Evolutionary conservation across 92 coral and sea anemone species (phyloP).

Genomic region (Muricea muricata): DNA sequence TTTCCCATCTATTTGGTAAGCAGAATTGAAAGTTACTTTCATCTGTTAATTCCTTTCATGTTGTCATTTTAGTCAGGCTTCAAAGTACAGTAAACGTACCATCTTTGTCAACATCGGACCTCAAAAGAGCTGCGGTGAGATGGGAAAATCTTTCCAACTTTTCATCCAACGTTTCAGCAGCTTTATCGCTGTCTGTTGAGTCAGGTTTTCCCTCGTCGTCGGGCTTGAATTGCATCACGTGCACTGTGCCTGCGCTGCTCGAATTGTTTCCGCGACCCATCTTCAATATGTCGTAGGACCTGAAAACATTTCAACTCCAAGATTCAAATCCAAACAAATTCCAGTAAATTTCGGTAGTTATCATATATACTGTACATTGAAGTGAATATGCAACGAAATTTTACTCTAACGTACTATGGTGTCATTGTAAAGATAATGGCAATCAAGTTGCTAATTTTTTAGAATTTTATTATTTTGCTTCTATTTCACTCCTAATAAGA

Average conservation of each 20-base stretch:
- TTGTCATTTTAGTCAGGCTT: neutral
- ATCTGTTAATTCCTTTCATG: neutral
- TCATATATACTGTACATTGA: too few relatives aligned
- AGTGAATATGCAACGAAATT: too few relatives aligned
- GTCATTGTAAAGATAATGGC: too few relatives aligned
- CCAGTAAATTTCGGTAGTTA: too few relatives aligned
- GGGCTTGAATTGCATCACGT: neutral
- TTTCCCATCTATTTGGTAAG: too few relatives aligned
- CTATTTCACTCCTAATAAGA: too few relatives aligned
- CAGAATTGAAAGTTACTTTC: too few relatives aligned
- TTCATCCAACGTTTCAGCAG: slow-evolving; percentile 19
- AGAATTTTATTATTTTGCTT: too few relatives aligned
- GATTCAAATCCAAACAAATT: too few relatives aligned
- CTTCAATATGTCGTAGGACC: slow-evolving; percentile 21
- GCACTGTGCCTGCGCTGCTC: neutral
- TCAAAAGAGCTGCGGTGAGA: slow-evolving; percentile 19
- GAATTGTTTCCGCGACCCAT: neutral
- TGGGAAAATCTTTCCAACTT: slow-evolving; percentile 33
- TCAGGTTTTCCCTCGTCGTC: neutral
- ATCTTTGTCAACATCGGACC: slow-evolving; percentile 35
- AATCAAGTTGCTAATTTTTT: too few relatives aligned
- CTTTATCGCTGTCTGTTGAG: slow-evolving; percentile 12
- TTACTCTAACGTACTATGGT: too few relatives aligned
- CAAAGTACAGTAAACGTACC: neutral
- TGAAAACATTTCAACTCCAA: neutral